These are phyloP conservation scores for Chaetops frenatus DNA, from an alignment of 2,113 vertebrate species.

Conservation along the genomic window DNA sequence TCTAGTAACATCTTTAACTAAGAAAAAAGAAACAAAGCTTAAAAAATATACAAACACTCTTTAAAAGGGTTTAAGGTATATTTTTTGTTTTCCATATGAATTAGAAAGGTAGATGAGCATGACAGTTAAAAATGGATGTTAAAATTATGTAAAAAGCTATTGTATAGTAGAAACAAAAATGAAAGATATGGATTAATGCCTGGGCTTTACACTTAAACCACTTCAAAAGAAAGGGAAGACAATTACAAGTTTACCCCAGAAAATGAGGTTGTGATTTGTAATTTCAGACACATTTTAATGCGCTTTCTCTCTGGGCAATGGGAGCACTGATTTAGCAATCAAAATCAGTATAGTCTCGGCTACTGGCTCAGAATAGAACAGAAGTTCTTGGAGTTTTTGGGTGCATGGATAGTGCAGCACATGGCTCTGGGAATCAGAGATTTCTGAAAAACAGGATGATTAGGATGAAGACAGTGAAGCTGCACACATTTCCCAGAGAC, in stretches of 20 bases:
- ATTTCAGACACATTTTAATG: not conserved
- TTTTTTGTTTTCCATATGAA: not conserved
- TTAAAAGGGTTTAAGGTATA: not conserved
- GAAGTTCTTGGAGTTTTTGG: not conserved
- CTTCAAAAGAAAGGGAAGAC: not conserved
- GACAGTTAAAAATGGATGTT: not conserved
- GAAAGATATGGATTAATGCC: not conserved
- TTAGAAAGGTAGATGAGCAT: not conserved
- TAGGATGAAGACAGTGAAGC: not conserved
- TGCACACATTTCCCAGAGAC: not conserved
- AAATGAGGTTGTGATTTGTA: not conserved
- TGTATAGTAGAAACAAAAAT: not conserved
- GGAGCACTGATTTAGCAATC: not conserved
- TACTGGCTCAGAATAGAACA: not conserved
- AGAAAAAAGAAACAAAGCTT: not conserved
- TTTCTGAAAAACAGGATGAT: not conserved
- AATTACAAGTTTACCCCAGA: not conserved
- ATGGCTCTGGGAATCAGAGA: not conserved
- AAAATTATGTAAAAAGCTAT: not conserved
- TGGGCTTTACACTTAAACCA: not conserved
- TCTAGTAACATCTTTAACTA: not conserved
- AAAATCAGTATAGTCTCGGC: not conserved
- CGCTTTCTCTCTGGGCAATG: not conserved
- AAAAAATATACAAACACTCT: rapidly evolving
- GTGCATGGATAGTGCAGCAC: not conserved